Evolutionary conservation across 2,888 invertebrate genomes (phyloP).

Genomic region (Tolmerus cingulatus): DNA sequence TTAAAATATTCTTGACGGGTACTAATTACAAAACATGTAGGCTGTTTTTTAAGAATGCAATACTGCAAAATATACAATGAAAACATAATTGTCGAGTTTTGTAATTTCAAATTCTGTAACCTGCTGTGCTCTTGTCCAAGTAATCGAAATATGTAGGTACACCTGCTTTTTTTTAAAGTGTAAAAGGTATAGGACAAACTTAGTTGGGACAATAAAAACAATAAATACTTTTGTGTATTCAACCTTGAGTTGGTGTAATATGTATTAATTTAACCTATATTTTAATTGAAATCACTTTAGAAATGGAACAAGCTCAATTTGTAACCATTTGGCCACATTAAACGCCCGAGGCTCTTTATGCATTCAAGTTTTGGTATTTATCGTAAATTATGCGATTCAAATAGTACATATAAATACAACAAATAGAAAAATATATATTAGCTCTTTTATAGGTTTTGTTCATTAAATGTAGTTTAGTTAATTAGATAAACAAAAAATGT

Average conservation of each 20-base stretch:
- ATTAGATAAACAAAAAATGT: no score
- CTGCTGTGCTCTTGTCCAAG: background rate
- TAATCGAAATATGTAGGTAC: background rate
- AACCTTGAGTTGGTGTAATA: background rate
- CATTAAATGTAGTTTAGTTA: no score
- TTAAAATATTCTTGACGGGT: background rate
- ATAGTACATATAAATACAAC: no score
- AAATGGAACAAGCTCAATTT: no score
- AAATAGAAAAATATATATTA: no score
- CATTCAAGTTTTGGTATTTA: no score
- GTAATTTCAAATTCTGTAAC: background rate
- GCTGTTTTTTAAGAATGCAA: background rate
- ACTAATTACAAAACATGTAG: background rate
- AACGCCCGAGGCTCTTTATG: no score
- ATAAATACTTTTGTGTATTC: background rate
- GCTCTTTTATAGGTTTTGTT: no score
- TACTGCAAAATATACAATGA: background rate
- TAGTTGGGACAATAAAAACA: background rate
- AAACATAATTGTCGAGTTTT: background rate
- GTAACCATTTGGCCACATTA: no score
- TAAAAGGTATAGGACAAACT: background rate
- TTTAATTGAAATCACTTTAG: no score
- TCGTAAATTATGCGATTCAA: no score
- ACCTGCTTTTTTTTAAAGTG: background rate
- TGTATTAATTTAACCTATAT: no score